A percentile compares a stretch with the other conserved stretches of the same genome.
Conservation (phyloP, 2,888 invertebrate species). For the Pristionchus fissidentatus region DNA sequence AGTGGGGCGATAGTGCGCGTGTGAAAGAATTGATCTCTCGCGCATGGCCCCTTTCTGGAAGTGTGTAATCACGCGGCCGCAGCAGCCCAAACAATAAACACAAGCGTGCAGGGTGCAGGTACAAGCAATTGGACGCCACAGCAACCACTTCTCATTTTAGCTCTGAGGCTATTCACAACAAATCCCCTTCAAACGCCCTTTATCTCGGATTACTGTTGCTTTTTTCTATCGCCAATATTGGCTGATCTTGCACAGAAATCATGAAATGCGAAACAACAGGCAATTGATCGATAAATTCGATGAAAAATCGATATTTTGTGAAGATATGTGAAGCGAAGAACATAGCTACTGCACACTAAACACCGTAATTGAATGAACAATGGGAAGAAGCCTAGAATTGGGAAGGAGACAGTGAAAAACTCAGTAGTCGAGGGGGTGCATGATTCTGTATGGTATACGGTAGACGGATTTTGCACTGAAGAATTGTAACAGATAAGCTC, state of each 20-base stretch:
- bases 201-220: not conserved
- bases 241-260: not conserved
- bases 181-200: not conserved
- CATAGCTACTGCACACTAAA: slow-evolving; percentile 29
- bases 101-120: too few relatives aligned
- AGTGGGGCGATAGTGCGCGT: too few relatives aligned
- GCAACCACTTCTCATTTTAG: not conserved
- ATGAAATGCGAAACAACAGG: slow-evolving; percentile 3
- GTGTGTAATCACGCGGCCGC: too few relatives aligned
- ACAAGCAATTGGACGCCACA: not conserved
- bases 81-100: too few relatives aligned
- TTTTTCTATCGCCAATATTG: not conserved
- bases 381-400: slow-evolving; percentile 30
- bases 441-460: slow-evolving; percentile 15
- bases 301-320: slow-evolving; percentile 3
- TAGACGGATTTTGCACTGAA: not conserved
- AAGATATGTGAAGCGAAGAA: not conserved
- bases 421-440: not conserved
- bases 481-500: slow-evolving; percentile 7
- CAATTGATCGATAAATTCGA: not conserved
- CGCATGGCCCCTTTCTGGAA: too few relatives aligned
- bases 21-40: too few relatives aligned
- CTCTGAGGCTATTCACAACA: not conserved
- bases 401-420: not conserved
- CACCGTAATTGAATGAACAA: slow-evolving; percentile 41